Base-by-base conservation (phyloP, 2,888 invertebrate genomes). In the Parnassius orleans region DNA sequence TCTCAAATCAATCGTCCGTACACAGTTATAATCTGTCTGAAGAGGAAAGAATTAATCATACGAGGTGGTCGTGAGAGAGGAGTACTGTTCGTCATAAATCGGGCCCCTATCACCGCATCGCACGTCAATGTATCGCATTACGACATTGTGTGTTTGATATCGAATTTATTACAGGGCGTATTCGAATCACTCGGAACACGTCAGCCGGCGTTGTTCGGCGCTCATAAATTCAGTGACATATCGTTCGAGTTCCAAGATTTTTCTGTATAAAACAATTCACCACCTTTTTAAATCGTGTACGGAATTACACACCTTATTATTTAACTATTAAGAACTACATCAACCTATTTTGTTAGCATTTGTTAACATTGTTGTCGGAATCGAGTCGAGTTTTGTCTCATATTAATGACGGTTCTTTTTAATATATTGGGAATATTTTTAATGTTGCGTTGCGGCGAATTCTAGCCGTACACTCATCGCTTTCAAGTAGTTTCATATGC, bases 201-300 rank as follows among this genome's bases (percentile, higher is more conserved):
- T 87, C 87, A 86, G 76, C 78, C 79, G 74, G 73, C 75, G 75
- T 78, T 79, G 80, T 71, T 76, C 76, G 78, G 69, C 75, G 76
- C 84, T 87, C 87, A 86, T 89, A 88, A 88, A 88, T 87, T 87
- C 75, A 77, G 81, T 86, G 87, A 88, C 87, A 87, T 87, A 87
- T 86, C 84, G 86, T 76, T 72, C 78, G 77, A 78, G 76, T 84
- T 83, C 83, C 75, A 74, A 84, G 81, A 84, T 84, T 84, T 83
- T 84, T 65, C 58, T 56, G 74, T 76, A 76, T 79, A 79, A 79
- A 78, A 76, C 63, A 59, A 60, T 66, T 51, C 60, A 61, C 66
- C 41, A 19, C 57, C 70, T 65, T 61, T 59, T 54, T 65, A 46
- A 69, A 68, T 14, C 52, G 11, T 1, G 2, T 15, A 42, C 10